Conservation (phyloP, 1,140 invertebrate species). For the Orius laevigatus region DNA sequence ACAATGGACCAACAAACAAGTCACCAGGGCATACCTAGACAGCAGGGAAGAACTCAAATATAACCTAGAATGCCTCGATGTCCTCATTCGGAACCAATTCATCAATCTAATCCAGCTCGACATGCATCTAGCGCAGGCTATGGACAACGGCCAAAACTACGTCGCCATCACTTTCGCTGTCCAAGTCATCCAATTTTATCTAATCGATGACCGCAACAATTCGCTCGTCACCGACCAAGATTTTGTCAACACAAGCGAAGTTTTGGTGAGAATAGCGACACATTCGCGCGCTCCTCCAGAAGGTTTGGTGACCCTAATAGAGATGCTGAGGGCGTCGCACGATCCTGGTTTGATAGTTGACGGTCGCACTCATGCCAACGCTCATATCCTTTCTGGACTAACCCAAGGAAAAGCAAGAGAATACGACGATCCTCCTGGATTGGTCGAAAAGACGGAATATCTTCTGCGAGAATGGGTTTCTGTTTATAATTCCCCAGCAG, state of each 20-base stretch:
- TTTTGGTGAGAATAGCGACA: slow-evolving; percentile 51
- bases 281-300: slow-evolving; percentile 63
- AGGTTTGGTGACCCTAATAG: slow-evolving; percentile 58
- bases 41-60: slow-evolving; percentile 74
- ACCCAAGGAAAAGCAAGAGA: slow-evolving; percentile 64
- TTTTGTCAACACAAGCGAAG: slow-evolving; percentile 69
- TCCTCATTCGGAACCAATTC: slow-evolving; percentile 56
- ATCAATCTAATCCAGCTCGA: slow-evolving; percentile 65
- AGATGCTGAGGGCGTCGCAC: slow-evolving; percentile 53
- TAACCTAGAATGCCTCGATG: slow-evolving; percentile 83
- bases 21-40: slow-evolving; percentile 60
- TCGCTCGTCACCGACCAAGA: slow-evolving; percentile 66
- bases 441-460: slow-evolving; percentile 90
- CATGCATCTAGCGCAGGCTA: slow-evolving; percentile 59
- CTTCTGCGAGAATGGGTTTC: slow-evolving; percentile 88
- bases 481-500: slow-evolving; percentile 65
- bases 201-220: slow-evolving; percentile 70
- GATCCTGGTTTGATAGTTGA: slow-evolving; percentile 51
- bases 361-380: slow-evolving; percentile 51
- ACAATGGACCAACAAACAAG: slow-evolving; percentile 78
- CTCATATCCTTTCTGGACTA: slow-evolving; percentile 87
- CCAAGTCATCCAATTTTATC: slow-evolving; percentile 74
- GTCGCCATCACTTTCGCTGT: slow-evolving; percentile 77
- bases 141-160: slow-evolving; percentile 75
- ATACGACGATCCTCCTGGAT: slow-evolving; percentile 81